A percentile compares a stretch with the other conserved stretches of the same genome.
Evolutionary conservation across 2,888 invertebrate genomes (phyloP).

Genomic region (Eledona agricola): DNA sequence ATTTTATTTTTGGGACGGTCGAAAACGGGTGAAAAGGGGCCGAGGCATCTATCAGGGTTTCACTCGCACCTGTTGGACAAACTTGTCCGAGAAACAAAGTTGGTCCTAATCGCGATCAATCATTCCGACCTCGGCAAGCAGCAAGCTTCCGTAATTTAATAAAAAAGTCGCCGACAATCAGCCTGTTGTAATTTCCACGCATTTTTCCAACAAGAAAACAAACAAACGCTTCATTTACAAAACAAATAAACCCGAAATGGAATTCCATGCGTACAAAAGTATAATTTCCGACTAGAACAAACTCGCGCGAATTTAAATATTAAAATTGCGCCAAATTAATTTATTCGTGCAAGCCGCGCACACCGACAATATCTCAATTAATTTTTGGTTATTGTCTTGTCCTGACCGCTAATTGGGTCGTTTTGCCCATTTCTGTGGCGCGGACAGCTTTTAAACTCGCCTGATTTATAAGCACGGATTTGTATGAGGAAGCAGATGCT

Average conservation of each 20-base stretch:
- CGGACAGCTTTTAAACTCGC: no score
- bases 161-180: slow-evolving; percentile 6
- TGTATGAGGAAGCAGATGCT: no score
- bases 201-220: slow-evolving; percentile 23
- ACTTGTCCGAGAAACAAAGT: slow-evolving; percentile 21
- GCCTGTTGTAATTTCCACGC: slow-evolving; percentile 1
- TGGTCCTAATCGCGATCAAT: slow-evolving; percentile 22
- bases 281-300: slow-evolving; percentile 30
- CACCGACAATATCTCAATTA: slow-evolving; percentile 33
- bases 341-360: no score
- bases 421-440: no score
- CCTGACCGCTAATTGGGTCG: slow-evolving; percentile 29
- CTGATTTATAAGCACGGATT: no score
- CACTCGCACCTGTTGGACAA: slow-evolving; percentile 23
- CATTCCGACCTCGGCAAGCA: slow-evolving; percentile 10
- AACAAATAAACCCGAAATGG: slow-evolving; percentile 26
- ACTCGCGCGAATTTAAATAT: slow-evolving; percentile 30
- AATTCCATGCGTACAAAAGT: slow-evolving; percentile 23
- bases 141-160: no score
- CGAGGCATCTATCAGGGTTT: slow-evolving; percentile 16
- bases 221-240: slow-evolving; percentile 31
- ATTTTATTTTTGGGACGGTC: not conserved
- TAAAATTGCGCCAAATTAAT: slow-evolving; percentile 34
- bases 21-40: not conserved
- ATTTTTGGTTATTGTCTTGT: slow-evolving; percentile 32